Conservation (phyloP, 2,797 vertebrate genomes). For the Gephyroberyx darwinii region DNA sequence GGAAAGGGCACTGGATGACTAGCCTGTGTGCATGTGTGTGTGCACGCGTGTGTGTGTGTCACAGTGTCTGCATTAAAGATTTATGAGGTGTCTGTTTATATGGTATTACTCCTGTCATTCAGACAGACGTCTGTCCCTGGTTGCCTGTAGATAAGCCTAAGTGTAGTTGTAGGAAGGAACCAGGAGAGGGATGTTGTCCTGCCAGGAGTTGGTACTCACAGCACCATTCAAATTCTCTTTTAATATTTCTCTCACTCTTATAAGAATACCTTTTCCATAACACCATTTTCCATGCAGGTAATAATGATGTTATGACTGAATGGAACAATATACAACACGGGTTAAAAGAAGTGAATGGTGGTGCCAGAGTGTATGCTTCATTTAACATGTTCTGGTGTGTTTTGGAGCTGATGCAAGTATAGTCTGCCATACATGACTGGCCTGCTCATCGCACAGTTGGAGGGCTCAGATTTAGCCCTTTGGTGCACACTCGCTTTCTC, state of each 20-base stretch:
- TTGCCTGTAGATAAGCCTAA: constrained; percentile 7
- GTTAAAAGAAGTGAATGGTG: background rate
- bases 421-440: constrained; percentile 48
- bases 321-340: background rate
- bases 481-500: background rate
- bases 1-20: constrained; percentile 37
- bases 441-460: constrained; percentile 52
- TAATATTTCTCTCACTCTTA: constrained; percentile 1
- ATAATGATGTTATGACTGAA: too few species aligned
- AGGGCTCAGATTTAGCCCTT: constrained; percentile 11
- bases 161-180: constrained; percentile 4
- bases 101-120: constrained; percentile 63
- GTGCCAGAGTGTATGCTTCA: background rate
- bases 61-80: constrained; percentile 62
- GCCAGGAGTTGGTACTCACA: too few species aligned
- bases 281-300: background rate
- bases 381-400: background rate
- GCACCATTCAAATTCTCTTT: too few species aligned
- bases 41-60: background rate
- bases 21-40: constrained; percentile 17
- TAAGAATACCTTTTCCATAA: too few species aligned
- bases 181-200: background rate
- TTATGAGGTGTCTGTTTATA: constrained; percentile 65
- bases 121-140: constrained; percentile 25
- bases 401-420: constrained; percentile 7